Percentiles rank a stretch among this genome's conserved stretches.
Evolutionary conservation across 2,888 invertebrate genomes (phyloP).

Genomic region (Drosophila koepferae): DNA sequence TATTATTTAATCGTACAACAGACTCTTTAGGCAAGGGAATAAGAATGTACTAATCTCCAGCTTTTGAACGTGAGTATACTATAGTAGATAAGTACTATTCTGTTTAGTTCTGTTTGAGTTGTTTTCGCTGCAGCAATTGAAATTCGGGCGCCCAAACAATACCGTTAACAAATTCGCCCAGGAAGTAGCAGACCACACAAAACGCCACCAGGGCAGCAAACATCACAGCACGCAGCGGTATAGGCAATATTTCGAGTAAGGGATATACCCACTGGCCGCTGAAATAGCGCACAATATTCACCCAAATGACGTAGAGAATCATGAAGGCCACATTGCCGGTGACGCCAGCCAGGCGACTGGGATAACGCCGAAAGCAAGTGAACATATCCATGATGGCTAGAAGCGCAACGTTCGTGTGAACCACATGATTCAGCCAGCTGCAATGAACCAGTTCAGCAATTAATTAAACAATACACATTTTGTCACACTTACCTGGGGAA

Average conservation of each 20-base stretch:
- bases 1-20: slow-evolving; percentile 9
- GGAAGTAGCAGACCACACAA: slow-evolving; percentile 87
- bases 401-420: slow-evolving; percentile 94
- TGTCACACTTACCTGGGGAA: slow-evolving; percentile 88
- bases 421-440: slow-evolving; percentile 95
- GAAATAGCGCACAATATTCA: slow-evolving; percentile 89
- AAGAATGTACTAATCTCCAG: slow-evolving; percentile 20
- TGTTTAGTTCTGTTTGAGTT: slow-evolving; percentile 45
- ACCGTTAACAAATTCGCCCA: slow-evolving; percentile 90
- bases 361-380: slow-evolving; percentile 91
- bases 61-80: not conserved
- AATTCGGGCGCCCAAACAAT: slow-evolving; percentile 90
- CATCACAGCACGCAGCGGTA: slow-evolving; percentile 90
- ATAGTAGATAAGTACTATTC: not conserved
- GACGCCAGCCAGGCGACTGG: slow-evolving; percentile 88
- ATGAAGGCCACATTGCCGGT: slow-evolving; percentile 88
- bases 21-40: slow-evolving; percentile 29
- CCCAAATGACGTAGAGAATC: slow-evolving; percentile 91
- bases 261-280: slow-evolving; percentile 96
- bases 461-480: not conserved
- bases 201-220: slow-evolving; percentile 88
- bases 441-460: slow-evolving; percentile 10
- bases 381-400: slow-evolving; percentile 91
- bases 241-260: slow-evolving; percentile 90
- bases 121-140: slow-evolving; percentile 77